phyloP scores from a whole-genome alignment of 2,888 invertebrate species.

The Chrysodeixis includens region DNA sequence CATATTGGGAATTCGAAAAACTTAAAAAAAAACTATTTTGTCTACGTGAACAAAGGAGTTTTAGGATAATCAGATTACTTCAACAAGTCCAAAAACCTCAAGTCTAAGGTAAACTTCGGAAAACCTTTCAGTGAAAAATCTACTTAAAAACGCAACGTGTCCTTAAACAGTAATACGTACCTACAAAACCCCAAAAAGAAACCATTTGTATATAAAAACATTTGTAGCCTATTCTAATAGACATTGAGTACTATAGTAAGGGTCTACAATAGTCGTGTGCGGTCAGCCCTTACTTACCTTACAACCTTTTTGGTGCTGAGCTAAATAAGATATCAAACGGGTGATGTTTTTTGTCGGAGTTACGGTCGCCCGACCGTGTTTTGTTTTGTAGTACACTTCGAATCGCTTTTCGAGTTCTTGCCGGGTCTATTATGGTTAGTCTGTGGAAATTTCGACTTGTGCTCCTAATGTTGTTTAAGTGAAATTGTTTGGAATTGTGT shows the following conservation, averaged over 20 bases:
- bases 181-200: not conserved
- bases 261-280: not conserved
- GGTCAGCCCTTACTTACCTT: slow-evolving; percentile 13
- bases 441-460: not conserved
- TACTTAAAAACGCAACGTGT: too few species aligned
- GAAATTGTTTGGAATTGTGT: too few species aligned
- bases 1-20: too few species aligned
- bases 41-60: too few species aligned
- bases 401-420: not conserved
- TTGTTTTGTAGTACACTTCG: not conserved
- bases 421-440: not conserved
- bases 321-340: slow-evolving; percentile 16
- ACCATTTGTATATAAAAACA: not conserved
- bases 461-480: too few species aligned
- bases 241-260: not conserved
- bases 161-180: too few species aligned
- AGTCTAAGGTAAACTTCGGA: too few species aligned
- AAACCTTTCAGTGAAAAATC: too few species aligned
- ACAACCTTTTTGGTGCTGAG: slow-evolving; percentile 8
- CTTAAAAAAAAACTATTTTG: too few species aligned
- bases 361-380: not conserved
- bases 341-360: slow-evolving; percentile 9
- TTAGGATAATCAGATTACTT: too few species aligned
- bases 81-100: too few species aligned
- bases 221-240: not conserved